Base-by-base conservation (phyloP, 2,797 vertebrate genomes). In the Protonibea diacanthus region DNA sequence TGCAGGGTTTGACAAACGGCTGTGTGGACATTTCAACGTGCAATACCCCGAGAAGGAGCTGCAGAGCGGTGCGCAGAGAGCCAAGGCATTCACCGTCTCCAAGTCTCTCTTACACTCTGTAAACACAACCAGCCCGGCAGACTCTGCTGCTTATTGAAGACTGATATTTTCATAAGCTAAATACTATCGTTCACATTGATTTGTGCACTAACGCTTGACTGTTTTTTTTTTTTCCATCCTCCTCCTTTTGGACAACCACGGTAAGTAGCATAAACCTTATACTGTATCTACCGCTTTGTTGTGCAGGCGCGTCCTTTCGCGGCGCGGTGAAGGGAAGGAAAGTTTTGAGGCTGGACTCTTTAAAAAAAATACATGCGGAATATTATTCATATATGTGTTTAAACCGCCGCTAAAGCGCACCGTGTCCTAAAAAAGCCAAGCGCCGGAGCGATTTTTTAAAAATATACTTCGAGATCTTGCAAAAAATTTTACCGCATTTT, bases 1-100 rank as follows among this genome's bases (percentile, higher is more conserved):
- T 91, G 92, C 91, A 93, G 94, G 94, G 92, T 95, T 93, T 96
- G 95, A 96, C 96, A 96, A 95, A 95, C 94, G 94, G 95, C 95
- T 90, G 94, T 90, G 94, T 95, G 96, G 96, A 95, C 95, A 95
- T 95, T 95, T 92, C 94, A 94, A 91, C 93, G 90, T 89, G 93
- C 94, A 94, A 92, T 93, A 94, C 93, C 86, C 93, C 89, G 93
- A 91, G 93, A 93, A 87, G 92, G 92, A 93, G 90, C 93, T 92
- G 88, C 94, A 94, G 89, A 89, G 91, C 91, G 71, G 90, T 89
- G 74, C 85, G 76, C 88, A 90, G 82, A 90, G 91, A 91, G 90
- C 90, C 87, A 82, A 84, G 85, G 87, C 89, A 81, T 81, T 84
- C 90, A 82, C 81, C 86, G 88, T 85, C 90, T 93, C 91, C 86